These are phyloP conservation scores for Apotomis betuletana DNA, from an alignment of 2,888 invertebrate species.

Conservation along the genomic window DNA sequence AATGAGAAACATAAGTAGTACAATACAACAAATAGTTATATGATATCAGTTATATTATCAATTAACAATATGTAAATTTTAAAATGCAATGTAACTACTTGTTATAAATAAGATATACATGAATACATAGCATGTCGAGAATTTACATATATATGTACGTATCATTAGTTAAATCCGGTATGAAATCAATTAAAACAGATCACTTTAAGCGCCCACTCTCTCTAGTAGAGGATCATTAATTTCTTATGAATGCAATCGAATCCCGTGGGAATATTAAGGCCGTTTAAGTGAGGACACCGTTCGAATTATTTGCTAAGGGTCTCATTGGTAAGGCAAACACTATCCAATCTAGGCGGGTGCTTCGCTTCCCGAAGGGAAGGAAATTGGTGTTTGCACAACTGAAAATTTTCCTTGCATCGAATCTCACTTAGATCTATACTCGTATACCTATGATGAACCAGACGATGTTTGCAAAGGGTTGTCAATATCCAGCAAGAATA, in stretches of 20 bases:
- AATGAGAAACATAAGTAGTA: no score
- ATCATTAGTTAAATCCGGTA: neutral
- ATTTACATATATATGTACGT: neutral
- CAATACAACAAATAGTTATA: no score
- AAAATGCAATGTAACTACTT: neutral
- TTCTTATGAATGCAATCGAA: slow-evolving; percentile 7
- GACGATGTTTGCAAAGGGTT: no score
- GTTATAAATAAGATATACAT: neutral
- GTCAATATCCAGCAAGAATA: no score
- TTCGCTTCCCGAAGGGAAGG: neutral
- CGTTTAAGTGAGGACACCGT: neutral
- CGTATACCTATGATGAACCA: no score
- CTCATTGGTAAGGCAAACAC: slow-evolving; percentile 6
- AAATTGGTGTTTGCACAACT: slow-evolving; percentile 5
- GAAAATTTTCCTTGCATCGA: neutral
- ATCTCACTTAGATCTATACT: no score
- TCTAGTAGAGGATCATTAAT: neutral
- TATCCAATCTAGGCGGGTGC: neutral
- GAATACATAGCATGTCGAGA: no score
- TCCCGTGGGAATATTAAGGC: neutral
- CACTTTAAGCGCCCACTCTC: neutral
- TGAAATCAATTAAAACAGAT: neutral
- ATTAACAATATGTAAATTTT: no score
- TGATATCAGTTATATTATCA: no score
- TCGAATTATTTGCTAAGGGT: slow-evolving; percentile 4